A percentile compares a stretch with the other conserved stretches of the same genome.
These are phyloP conservation scores for Lophochroa leadbeateri DNA, from an alignment of 2,113 vertebrate species.

Conservation along the genomic window DNA sequence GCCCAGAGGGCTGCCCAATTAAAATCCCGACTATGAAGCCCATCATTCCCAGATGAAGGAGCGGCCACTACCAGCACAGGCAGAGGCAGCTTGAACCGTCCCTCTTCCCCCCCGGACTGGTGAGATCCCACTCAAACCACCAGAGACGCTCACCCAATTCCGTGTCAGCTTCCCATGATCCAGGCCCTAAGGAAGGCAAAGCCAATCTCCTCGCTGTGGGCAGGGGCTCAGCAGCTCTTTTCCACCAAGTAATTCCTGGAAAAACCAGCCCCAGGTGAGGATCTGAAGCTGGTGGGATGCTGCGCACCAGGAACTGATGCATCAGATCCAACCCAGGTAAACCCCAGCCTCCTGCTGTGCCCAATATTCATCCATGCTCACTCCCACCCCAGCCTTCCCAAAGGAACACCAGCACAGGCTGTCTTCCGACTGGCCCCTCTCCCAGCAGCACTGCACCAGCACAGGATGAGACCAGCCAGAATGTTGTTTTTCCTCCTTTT, in stretches of 20 bases:
- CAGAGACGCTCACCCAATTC: background rate
- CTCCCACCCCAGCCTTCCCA: background rate
- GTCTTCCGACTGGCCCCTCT: slow-evolving; percentile 28
- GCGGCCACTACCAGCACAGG: background rate
- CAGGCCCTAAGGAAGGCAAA: background rate
- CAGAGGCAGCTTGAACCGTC: fast-evolving
- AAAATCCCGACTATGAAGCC: fast-evolving
- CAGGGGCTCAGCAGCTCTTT: background rate
- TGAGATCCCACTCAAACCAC: fast-evolving
- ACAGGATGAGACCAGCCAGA: slow-evolving; percentile 8
- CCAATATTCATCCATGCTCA: fast-evolving
- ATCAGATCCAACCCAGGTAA: no score
- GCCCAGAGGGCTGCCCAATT: background rate
- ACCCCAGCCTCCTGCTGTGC: fast-evolving
- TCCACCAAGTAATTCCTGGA: background rate
- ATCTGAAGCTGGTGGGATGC: fast-evolving
- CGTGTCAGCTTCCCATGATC: fast-evolving
- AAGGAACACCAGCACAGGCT: fast-evolving
- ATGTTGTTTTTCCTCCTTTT: slow-evolving; percentile 64
- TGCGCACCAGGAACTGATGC: fast-evolving
- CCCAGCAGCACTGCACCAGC: background rate
- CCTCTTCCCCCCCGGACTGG: no score
- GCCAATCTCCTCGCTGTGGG: fast-evolving
- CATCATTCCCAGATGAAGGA: background rate
- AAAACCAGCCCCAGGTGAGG: background rate